A percentile compares a stretch with the other conserved stretches of the same genome.
These are phyloP conservation scores for Trachymyrmex cornetzi DNA, from an alignment of 1,140 invertebrate species.

Conservation along the genomic window DNA sequence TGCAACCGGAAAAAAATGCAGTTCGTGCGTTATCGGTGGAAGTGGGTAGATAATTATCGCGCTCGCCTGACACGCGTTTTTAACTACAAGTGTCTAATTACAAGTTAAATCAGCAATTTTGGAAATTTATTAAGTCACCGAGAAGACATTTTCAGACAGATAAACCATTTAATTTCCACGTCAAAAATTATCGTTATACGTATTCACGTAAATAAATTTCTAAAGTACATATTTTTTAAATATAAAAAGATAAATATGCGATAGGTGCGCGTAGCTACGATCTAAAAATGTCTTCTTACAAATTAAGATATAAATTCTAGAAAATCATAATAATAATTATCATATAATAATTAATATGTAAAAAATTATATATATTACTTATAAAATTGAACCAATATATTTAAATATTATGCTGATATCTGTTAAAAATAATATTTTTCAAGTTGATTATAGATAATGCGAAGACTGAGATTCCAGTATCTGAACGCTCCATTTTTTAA, in stretches of 20 bases:
- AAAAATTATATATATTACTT: background rate
- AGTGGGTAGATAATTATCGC: slow-evolving; percentile 22
- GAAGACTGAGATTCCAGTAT: background rate
- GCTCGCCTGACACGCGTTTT: background rate
- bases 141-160: background rate
- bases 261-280: background rate
- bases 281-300: background rate
- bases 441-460: background rate
- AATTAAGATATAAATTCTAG: background rate
- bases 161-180: background rate
- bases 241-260: background rate
- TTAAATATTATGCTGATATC: background rate
- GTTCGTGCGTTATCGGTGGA: slow-evolving; percentile 57
- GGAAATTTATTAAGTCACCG: background rate
- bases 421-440: background rate
- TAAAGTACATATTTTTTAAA: background rate
- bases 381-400: background rate
- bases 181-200: background rate
- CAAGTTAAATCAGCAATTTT: background rate
- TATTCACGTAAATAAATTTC: background rate
- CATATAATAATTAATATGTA: background rate
- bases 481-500: slow-evolving; percentile 8
- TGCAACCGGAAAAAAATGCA: slow-evolving; percentile 41
- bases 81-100: background rate
- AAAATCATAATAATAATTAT: background rate